Percentiles rank a stretch among this genome's conserved stretches.
phyloP scores from a whole-genome alignment of 2,113 vertebrate species.

The Ciconia maguari region DNA sequence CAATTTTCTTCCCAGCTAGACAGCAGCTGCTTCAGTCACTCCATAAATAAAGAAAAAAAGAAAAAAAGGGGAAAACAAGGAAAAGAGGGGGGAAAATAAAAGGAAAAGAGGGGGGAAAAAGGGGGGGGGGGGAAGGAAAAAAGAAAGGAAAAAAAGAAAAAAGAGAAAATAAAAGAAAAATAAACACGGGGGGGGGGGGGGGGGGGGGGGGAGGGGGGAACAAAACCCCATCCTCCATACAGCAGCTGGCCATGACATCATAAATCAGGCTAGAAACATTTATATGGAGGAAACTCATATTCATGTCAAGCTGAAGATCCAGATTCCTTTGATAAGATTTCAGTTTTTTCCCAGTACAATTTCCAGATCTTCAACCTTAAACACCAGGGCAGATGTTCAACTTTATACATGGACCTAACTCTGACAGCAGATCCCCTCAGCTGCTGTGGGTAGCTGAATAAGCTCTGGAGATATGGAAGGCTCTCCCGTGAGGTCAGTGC shows the following conservation, averaged over 20 bases:
- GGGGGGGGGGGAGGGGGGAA: no score
- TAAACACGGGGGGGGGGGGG: no score
- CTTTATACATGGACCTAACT: background rate
- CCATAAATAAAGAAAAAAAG: fast-evolving
- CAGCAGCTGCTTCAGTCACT: background rate
- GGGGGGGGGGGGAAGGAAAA: no score
- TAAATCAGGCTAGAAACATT: background rate
- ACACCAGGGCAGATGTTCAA: no score
- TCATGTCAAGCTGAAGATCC: background rate
- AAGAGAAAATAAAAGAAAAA: background rate
- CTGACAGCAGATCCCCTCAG: background rate
- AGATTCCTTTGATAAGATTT: background rate
- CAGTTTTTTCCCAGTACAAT: background rate
- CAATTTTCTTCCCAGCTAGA: constrained; percentile 16
- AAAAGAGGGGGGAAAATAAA: background rate
- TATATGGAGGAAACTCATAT: background rate
- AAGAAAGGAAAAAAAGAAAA: background rate
- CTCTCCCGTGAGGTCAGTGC: background rate
- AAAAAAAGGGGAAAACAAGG: background rate
- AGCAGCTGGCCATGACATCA: background rate
- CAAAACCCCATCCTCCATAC: background rate
- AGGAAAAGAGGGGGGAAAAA: background rate
- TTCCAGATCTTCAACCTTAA: background rate
- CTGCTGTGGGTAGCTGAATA: fast-evolving
- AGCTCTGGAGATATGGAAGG: background rate